A percentile compares a stretch with the other conserved stretches of the same genome.
Conservation (phyloP, 2,113 vertebrate species). For the Echinops telfairi region DNA sequence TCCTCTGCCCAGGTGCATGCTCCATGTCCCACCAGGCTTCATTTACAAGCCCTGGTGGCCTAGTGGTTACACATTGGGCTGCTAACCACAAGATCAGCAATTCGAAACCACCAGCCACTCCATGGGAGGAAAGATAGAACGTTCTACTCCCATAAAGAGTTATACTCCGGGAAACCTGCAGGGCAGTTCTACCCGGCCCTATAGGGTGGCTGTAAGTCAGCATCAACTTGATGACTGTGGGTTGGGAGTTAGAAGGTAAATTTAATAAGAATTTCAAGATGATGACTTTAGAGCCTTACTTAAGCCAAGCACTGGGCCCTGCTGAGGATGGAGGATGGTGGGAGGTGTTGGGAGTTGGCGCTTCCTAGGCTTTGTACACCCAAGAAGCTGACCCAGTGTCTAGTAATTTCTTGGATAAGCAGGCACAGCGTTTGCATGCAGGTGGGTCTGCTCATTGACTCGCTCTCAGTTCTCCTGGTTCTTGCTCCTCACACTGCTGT, state of each 20-base stretch:
- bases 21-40: not conserved
- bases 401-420: not conserved
- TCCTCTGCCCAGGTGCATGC: rapidly evolving
- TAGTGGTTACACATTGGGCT: no score
- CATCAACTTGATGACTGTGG: no score
- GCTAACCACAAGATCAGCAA: no score
- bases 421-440: not conserved
- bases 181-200: no score
- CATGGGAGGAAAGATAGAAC: no score
- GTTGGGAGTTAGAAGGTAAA: not conserved
- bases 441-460: not conserved
- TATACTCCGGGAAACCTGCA: no score
- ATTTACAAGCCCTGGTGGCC: not conserved
- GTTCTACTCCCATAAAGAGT: no score
- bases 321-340: not conserved
- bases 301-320: not conserved
- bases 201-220: no score
- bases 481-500: not conserved
- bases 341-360: not conserved
- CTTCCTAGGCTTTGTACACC: no score
- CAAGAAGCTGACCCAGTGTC: not conserved
- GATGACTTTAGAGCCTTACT: not conserved
- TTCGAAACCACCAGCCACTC: no score
- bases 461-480: not conserved
- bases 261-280: not conserved